phyloP scores from a whole-genome alignment of 2,888 invertebrate genomes.

The Ariolimax columbianus region DNA sequence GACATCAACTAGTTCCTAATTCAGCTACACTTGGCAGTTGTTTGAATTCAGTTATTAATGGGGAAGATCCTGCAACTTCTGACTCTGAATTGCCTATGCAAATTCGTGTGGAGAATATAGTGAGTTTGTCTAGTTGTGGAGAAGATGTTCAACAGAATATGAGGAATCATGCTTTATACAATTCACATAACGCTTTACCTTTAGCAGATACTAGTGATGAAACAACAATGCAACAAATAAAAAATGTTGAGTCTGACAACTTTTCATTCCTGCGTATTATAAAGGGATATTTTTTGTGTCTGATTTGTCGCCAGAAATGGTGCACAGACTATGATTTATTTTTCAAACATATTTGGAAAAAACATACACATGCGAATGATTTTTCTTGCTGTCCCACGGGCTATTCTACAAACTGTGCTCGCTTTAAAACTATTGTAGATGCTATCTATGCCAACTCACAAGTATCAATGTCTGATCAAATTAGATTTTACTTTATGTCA shows the following conservation, averaged over 20 bases:
- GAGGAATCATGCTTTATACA: too few species aligned
- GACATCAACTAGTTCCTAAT: background rate
- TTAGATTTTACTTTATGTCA: constrained; percentile 12
- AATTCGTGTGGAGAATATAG: constrained; percentile 3
- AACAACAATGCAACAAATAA: background rate
- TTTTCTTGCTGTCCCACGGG: constrained; percentile 23
- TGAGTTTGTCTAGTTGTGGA: background rate
- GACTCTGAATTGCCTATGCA: background rate
- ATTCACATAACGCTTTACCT: background rate
- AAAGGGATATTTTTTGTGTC: constrained; percentile 35
- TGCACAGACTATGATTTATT: background rate
- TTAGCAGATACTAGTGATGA: background rate
- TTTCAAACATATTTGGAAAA: constrained; percentile 40
- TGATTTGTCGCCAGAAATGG: constrained; percentile 33
- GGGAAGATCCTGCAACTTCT: background rate
- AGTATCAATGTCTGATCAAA: constrained; percentile 1
- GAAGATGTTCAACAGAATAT: background rate
- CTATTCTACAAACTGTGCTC: constrained; percentile 16
- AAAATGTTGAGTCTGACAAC: background rate
- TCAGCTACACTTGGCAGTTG: background rate
- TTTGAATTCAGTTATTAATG: background rate
- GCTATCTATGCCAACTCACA: background rate
- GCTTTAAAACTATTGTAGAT: constrained; percentile 1
- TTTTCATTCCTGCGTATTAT: constrained; percentile 14
- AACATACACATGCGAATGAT: constrained; percentile 20